phyloP scores from a whole-genome alignment of 2,888 invertebrate species.

The Volucella bombylans region DNA sequence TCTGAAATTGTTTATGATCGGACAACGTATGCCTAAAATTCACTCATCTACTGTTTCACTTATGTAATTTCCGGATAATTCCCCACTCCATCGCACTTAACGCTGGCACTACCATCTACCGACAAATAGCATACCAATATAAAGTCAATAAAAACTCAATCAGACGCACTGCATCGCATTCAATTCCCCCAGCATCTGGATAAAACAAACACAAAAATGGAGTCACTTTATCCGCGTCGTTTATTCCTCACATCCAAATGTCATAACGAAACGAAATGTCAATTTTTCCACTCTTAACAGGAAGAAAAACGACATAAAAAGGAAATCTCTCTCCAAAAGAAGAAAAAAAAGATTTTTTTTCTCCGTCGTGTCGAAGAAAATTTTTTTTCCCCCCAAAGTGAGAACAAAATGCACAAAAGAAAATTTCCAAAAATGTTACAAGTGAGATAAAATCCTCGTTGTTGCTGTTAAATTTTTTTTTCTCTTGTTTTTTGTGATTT shows the following conservation, averaged over 20 bases:
- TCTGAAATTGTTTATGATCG: background rate
- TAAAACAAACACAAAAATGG: slow-evolving; percentile 48
- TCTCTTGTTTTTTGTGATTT: slow-evolving; percentile 70
- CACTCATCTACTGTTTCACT: slow-evolving; percentile 1
- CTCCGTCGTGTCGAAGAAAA: slow-evolving; percentile 70
- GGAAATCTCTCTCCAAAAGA: slow-evolving; percentile 62
- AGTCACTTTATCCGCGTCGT: slow-evolving; percentile 64
- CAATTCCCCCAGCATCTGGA: slow-evolving; percentile 68
- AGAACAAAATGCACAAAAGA: slow-evolving; percentile 70
- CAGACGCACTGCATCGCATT: slow-evolving; percentile 64
- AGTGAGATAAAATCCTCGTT: slow-evolving; percentile 67
- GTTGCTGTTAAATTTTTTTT: slow-evolving; percentile 65
- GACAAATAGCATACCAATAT: background rate
- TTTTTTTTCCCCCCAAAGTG: slow-evolving; percentile 62
- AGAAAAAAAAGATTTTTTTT: slow-evolving; percentile 54
- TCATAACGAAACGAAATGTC: slow-evolving; percentile 62
- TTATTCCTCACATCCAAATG: slow-evolving; percentile 58
- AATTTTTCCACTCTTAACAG: slow-evolving; percentile 57
- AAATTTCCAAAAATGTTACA: slow-evolving; percentile 68
- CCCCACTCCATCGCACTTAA: accelerated
- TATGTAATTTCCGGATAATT: slow-evolving; percentile 40
- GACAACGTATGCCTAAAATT: background rate
- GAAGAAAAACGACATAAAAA: slow-evolving; percentile 68
- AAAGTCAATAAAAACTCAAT: slow-evolving; percentile 40
- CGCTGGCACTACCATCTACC: slow-evolving; percentile 21